Base-by-base conservation (phyloP, 2,888 invertebrate genomes). In the Philereme vetulata region DNA sequence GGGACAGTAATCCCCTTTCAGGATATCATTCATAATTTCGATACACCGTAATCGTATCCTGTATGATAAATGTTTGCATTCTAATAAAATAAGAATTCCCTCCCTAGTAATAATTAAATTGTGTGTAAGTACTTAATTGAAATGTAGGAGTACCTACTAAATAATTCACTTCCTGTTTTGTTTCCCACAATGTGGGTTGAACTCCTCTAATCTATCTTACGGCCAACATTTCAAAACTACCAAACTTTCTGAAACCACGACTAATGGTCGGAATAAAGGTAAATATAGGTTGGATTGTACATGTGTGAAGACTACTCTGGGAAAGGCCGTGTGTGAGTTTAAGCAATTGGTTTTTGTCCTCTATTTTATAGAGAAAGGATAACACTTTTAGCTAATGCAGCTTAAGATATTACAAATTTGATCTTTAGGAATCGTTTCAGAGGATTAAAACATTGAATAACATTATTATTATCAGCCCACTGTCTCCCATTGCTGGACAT, bases 191-290 rank as follows among this genome's bases (percentile, higher is more conserved):
- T 10, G 46, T 53, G 38, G 48, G 45, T 45, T 36, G 35, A 33
- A 36, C 32, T 36, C 44, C 44, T 53, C 56, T 55, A 58, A 62
- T 62, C 51, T 48, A 62, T 62, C 57, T 62, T 55, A 48, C 35
- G 51, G 40, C 51, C 44, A 55, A 58, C 62, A 58, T 58, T 62
- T 62, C 58, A 62, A 58, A 58, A 58, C 58, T 62, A 58, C 62
- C 54, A 51, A 62, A 62, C 58, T 62, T 58, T 62, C 62, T 55
- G 57, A 54, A 62, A 62, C 62, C 62, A 45, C 62, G 48, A 58
- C 51, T 62, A 62, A 62, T 62, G 58, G 62, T 51, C n/a, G 32
- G 58, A 48, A 55, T 62, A 54, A 47, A 62, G 54, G 54, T 57
- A 57, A 54, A 58, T 51, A 62, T 55, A 59, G 51, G 44, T 51